Conservation (phyloP, 2,888 invertebrate genomes). For the Exocentrus adspersus region DNA sequence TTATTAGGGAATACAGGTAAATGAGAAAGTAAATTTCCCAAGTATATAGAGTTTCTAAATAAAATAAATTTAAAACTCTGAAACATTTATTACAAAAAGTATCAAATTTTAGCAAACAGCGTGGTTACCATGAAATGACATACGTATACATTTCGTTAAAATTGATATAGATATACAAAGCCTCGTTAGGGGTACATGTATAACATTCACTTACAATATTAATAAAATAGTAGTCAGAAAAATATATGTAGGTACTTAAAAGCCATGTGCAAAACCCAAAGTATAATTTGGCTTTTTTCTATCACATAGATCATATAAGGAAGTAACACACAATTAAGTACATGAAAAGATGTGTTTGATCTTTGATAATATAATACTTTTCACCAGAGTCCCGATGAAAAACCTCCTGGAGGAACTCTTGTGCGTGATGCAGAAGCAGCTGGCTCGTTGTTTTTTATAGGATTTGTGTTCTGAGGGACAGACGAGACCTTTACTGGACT, state of each 20-base stretch:
- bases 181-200: background rate
- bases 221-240: slow-evolving; percentile 1
- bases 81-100: slow-evolving; percentile 24
- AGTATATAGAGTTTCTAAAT: background rate
- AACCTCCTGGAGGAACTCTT: slow-evolving; percentile 54
- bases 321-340: slow-evolving; percentile 22
- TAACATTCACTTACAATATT: background rate
- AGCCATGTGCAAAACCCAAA: slow-evolving; percentile 11
- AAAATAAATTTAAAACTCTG: background rate
- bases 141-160: background rate
- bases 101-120: slow-evolving; percentile 17
- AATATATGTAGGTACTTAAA: slow-evolving; percentile 16
- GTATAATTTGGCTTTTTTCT: slow-evolving; percentile 15
- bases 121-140: background rate
- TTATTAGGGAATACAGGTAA: too few species aligned
- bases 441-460: slow-evolving; percentile 13
- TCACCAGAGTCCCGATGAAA: slow-evolving; percentile 55
- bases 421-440: slow-evolving; percentile 37
- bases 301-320: slow-evolving; percentile 21
- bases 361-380: slow-evolving; percentile 11
- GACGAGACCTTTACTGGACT: slow-evolving; percentile 39
- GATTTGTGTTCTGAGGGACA: slow-evolving; percentile 16
- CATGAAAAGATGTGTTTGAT: slow-evolving; percentile 6
- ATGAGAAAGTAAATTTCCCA: too few species aligned
- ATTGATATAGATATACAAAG: background rate